Evolutionary conservation across 1,140 invertebrate species (phyloP).

Genomic region (Acromyrmex charruanus): DNA sequence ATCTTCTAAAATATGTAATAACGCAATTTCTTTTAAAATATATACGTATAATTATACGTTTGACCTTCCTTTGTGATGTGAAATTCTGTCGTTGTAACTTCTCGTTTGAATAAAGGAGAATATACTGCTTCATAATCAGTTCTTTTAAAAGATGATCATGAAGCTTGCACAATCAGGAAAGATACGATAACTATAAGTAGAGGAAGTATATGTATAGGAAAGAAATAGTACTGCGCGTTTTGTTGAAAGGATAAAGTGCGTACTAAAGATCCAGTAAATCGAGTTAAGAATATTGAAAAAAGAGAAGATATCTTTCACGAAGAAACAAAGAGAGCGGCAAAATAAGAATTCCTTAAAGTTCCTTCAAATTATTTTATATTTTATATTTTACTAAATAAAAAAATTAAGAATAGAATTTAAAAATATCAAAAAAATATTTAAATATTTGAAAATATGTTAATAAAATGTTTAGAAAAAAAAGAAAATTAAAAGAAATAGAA

Average conservation of each 20-base stretch:
- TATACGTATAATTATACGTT: not conserved
- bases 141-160: not conserved
- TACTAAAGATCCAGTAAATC: not conserved
- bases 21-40: not conserved
- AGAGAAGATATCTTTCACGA: not conserved
- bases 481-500: not conserved
- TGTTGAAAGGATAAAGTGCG: not conserved
- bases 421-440: not conserved
- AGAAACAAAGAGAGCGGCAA: not conserved
- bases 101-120: not conserved
- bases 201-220: no score
- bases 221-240: not conserved
- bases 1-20: not conserved
- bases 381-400: not conserved
- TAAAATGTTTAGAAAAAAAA: not conserved
- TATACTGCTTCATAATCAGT: slow-evolving; percentile 3
- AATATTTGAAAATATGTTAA: not conserved
- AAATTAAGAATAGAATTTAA: not conserved
- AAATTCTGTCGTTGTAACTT: not conserved
- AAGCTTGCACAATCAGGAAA: slow-evolving; percentile 5
- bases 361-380: not conserved
- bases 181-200: not conserved
- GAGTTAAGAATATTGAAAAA: not conserved
- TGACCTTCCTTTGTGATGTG: not conserved
- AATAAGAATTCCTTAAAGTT: not conserved